Evolutionary conservation across 1,140 invertebrate species (phyloP).

Genomic region (Sycophaga agraensis): DNA sequence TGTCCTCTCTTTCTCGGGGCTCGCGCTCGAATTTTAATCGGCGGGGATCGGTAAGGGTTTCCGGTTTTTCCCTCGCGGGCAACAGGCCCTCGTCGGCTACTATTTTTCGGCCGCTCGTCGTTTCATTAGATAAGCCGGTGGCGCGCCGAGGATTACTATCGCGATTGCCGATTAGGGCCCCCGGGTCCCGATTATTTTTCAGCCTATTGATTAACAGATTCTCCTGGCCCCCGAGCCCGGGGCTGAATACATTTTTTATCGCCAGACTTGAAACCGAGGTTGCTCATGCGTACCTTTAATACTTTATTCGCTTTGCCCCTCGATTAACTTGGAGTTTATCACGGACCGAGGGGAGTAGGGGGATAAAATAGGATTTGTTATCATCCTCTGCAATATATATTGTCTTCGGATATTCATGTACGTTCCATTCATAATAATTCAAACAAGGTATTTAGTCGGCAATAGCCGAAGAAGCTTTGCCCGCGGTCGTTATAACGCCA

Average conservation of each 20-base stretch:
- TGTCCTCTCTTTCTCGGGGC: background rate
- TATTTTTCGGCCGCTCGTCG: background rate
- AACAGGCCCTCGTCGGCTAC: background rate
- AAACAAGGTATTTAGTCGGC: no score
- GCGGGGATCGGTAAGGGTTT: background rate
- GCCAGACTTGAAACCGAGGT: background rate
- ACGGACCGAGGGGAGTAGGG: no score
- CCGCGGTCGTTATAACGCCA: no score
- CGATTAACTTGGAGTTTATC: no score
- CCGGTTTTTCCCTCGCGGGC: background rate
- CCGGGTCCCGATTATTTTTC: background rate
- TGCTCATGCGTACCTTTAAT: no score
- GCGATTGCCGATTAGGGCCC: constrained; percentile 10
- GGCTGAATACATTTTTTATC: constrained; percentile 12
- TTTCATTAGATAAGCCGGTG: constrained; percentile 20
- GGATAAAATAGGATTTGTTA: no score
- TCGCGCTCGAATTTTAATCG: constrained; percentile 16
- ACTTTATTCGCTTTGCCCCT: no score
- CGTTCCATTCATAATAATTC: no score
- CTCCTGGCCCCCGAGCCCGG: background rate
- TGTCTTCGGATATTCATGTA: no score
- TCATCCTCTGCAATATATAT: no score
- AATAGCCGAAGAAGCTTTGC: no score
- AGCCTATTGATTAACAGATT: constrained; percentile 25
- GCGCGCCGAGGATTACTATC: constrained; percentile 8